These are phyloP conservation scores for Acrocyrtus sp. DNA, from an alignment of 2,888 invertebrate genomes.

Conservation along the genomic window DNA sequence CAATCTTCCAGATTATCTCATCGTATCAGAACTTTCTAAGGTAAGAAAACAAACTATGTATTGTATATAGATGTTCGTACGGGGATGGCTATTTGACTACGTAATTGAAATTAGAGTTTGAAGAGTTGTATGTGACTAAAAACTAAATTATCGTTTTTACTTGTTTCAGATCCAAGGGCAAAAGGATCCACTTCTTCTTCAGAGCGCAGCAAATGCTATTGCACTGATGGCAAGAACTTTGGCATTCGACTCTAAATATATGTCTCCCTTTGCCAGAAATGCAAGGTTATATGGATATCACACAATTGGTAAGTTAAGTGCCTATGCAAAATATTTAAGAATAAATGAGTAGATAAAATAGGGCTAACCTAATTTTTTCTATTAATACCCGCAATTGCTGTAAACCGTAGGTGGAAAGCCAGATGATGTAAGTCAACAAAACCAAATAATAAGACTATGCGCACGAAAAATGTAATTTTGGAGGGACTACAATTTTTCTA, in stretches of 20 bases:
- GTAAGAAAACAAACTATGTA: slow-evolving; percentile 61
- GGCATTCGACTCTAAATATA: slow-evolving; percentile 92
- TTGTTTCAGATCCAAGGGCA: slow-evolving; percentile 55
- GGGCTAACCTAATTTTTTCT: neutral
- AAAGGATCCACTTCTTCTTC: slow-evolving; percentile 78
- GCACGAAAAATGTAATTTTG: too few species aligned
- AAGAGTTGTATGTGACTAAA: neutral
- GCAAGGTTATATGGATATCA: slow-evolving; percentile 93
- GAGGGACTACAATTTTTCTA: neutral
- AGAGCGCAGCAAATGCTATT: slow-evolving; percentile 92
- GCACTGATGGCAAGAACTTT: slow-evolving; percentile 95
- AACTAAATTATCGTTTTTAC: neutral
- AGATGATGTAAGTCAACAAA: slow-evolving; percentile 72
- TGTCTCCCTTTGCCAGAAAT: slow-evolving; percentile 95
- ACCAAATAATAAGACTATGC: neutral
- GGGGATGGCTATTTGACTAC: neutral
- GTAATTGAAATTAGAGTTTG: neutral
- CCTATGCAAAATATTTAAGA: too few species aligned
- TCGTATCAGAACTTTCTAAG: slow-evolving; percentile 85
- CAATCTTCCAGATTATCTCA: slow-evolving; percentile 91
- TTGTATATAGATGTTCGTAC: slow-evolving; percentile 29
- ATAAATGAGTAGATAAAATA: neutral
- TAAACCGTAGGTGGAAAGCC: slow-evolving; percentile 89
- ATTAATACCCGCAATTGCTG: neutral
- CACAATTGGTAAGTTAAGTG: slow-evolving; percentile 78